Evolutionary conservation across 2,888 invertebrate species (phyloP), one percentile per base, ranked within the genome.

Genomic region (Ichneumoninae sp.): DNA sequence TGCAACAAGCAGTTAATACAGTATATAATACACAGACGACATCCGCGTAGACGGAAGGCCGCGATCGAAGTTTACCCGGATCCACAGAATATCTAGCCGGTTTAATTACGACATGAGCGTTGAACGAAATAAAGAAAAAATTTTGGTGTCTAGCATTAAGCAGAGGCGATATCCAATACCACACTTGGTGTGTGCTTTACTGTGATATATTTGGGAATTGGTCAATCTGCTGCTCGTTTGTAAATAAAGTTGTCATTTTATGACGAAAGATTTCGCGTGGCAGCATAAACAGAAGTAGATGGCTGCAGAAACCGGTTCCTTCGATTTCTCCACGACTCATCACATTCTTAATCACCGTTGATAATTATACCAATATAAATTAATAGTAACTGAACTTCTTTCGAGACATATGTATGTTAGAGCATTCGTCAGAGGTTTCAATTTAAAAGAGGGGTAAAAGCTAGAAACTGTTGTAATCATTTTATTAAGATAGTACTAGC

Each of bases 171-270:
- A 1, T 16, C n/a, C 22, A 4, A 57, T 13, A 57, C 13, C 57
- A 57, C 26, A 52, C n/a, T 44, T n/a, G 57, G 68, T 36, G 50
- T 19, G 36, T 66, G 40, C 10, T 40, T 68, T 40, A 47, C 33
- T 16, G 26, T 36, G 16, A 33, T 54, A 22, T 65, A 52, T 57
- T 47, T 19, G 44, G 16, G 10, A 69, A 79, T 75, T 69, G 70
- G 70, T 80, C 65, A 70, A 75, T 66, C 47, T 47, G 19, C 66
- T 66, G 36, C 57, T 50, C 65, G 36, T 36, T 30, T 65, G 52
- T 70, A 52, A 70, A 70, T 69, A 26, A 70, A 83, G 80, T 83
- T 68, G 30, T 57, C 40, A 71, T 76, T 83, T 76, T 66, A 83
- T 57, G 83, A 66, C 71, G 75, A 71, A 80, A 83, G 79, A 36